A percentile compares a stretch with the other conserved stretches of the same genome.
Conservation (phyloP, 2,113 vertebrate genomes). For the Apistogramma diplotaenia region DNA sequence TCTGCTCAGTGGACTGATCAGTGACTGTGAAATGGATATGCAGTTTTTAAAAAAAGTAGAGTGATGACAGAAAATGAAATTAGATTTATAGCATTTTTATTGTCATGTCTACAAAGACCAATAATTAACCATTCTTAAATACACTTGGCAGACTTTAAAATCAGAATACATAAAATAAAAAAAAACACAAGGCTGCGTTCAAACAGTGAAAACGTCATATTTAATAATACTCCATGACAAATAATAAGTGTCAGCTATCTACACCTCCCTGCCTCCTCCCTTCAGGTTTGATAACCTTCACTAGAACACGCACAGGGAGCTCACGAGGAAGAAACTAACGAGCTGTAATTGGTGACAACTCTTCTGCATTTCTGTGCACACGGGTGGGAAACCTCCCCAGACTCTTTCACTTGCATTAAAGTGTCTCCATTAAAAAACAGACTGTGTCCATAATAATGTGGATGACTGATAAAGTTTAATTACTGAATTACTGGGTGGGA, state of each 20-base stretch:
- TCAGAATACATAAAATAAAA: not conserved
- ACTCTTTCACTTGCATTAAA: not conserved
- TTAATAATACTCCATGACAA: not conserved
- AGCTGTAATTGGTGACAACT: not conserved
- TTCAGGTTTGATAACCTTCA: constrained; percentile 41
- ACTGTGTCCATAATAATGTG: not conserved
- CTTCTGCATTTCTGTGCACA: not conserved
- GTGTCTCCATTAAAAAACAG: not conserved
- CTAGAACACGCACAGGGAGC: constrained; percentile 2
- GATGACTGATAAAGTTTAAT: not conserved
- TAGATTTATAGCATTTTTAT: not conserved
- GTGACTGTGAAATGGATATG: not conserved
- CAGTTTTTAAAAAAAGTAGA: not conserved
- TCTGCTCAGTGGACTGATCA: not conserved
- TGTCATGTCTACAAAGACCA: not conserved
- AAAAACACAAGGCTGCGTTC: not conserved
- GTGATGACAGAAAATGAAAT: not conserved
- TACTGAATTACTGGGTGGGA: not conserved
- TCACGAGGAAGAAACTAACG: constrained; percentile 14
- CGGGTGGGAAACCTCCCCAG: rapidly evolving
- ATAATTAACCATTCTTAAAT: not conserved
- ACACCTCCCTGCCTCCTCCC: not conserved
- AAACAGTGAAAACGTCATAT: not conserved
- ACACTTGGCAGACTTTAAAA: not conserved
- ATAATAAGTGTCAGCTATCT: not conserved